Base-by-base conservation (phyloP, 2,888 invertebrate genomes). In the Bellardia bayeri region DNA sequence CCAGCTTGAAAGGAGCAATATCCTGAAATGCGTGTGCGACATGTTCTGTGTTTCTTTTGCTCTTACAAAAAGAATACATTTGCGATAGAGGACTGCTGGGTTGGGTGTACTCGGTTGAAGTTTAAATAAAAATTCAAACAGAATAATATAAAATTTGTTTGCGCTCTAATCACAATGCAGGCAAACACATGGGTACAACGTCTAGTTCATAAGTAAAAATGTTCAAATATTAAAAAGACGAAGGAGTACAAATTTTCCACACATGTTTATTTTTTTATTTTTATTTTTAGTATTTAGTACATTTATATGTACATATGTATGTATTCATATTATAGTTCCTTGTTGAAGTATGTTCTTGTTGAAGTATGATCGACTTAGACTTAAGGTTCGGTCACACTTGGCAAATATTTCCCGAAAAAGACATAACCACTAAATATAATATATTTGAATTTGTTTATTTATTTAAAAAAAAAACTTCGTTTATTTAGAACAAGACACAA, bases 51-150 rank as follows among this genome's bases (percentile, higher is more conserved):
- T 45, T 54, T 33, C 16, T 78, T 49, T 69, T 58, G 30, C n/a
- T 68, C 1, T 79, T 58, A 3, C 33, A 56, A 56, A 45, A 33
- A n/a, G 13, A 66, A 78, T 30, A 40, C 30, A 54, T 14, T 40
- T 49, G 58, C 45, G 9, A 33, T 16, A 4, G 11, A 58, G 14
- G 13, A 69, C 3, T 23, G 37, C 37, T 37, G 40, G 42, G 33
- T 71, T 71, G 66, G n/a, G 1, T 49, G 8, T 40, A 6, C 69
- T 61, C 16, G 54, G 14, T 78, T 42, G 56, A 56, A 66, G 42
- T 56, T n/a, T 49, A 63, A 75, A 75, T 63, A 61, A 63, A 49
- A 75, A 63, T 33, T 61, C 63, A 75, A 75, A 75, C 49, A 75
- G 61, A 75, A 49, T 49, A 75, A 16, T 75, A 37, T 42, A 75